Evolutionary conservation across 1,140 invertebrate genomes (phyloP).

Genomic region (Battus philenor): DNA sequence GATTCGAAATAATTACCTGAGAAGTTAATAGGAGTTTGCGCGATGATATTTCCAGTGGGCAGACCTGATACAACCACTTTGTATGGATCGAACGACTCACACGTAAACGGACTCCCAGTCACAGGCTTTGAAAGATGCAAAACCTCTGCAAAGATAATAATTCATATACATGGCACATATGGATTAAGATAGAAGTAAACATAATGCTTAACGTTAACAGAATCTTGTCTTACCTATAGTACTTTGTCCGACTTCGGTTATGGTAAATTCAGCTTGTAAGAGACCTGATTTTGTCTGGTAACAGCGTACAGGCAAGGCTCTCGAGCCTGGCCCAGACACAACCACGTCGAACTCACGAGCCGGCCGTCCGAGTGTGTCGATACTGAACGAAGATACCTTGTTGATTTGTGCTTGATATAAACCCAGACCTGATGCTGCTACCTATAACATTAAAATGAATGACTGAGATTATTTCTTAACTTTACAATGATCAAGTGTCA

Average conservation of each 20-base stretch:
- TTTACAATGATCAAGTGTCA: neutral
- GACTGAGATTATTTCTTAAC: no score
- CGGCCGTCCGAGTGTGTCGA: constrained; percentile 89
- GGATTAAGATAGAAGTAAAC: no score
- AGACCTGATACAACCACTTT: constrained; percentile 85
- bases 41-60: constrained; percentile 85
- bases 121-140: constrained; percentile 93
- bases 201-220: no score
- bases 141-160: constrained; percentile 80
- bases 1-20: constrained; percentile 77
- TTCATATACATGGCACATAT: no score
- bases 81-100: constrained; percentile 94
- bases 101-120: constrained; percentile 96
- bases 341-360: constrained; percentile 95
- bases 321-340: constrained; percentile 90
- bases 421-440: constrained; percentile 86
- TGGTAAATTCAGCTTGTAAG: constrained; percentile 93
- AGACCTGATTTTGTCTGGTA: constrained; percentile 97
- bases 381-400: constrained; percentile 89
- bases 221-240: constrained; percentile 75
- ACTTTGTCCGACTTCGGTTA: constrained; percentile 83
- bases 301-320: constrained; percentile 92
- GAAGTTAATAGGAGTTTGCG: constrained; percentile 90
- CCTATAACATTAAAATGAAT: constrained; percentile 39
- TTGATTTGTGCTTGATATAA: constrained; percentile 89